These are phyloP conservation scores for Enteromius viviparus DNA, from an alignment of 2,797 vertebrate genomes.

Conservation along the genomic window DNA sequence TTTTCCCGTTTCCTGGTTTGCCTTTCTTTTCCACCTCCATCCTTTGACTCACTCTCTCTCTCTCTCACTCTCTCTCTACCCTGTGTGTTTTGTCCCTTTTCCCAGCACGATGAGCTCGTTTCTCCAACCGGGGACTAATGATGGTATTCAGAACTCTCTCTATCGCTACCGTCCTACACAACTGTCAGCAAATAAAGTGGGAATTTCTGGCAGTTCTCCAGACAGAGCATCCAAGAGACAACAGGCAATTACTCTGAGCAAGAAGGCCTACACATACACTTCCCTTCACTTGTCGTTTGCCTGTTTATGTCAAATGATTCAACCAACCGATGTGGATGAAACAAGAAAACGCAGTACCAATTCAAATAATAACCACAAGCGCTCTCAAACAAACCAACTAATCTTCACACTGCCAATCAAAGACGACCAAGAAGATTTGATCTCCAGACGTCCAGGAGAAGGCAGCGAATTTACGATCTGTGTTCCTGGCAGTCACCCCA, in stretches of 20 bases:
- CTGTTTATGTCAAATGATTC: slow-evolving; percentile 51
- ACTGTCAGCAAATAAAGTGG: slow-evolving; percentile 48
- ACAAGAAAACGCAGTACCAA: slow-evolving; percentile 45
- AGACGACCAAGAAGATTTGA: slow-evolving; percentile 12
- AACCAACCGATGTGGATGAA: slow-evolving; percentile 19
- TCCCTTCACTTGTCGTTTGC: slow-evolving; percentile 47
- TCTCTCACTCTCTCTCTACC: slow-evolving; percentile 59
- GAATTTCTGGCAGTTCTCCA: slow-evolving; percentile 59
- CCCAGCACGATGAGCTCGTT: slow-evolving; percentile 62
- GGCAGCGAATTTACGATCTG: background rate
- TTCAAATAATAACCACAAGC: slow-evolving; percentile 23
- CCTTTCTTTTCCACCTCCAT: background rate
- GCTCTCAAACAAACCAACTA: slow-evolving; percentile 16
- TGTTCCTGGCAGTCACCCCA: background rate
- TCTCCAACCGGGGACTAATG: slow-evolving; percentile 70
- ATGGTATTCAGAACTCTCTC: slow-evolving; percentile 72
- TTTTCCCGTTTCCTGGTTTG: background rate
- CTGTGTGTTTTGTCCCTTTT: slow-evolving; percentile 49
- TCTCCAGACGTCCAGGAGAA: slow-evolving; percentile 19
- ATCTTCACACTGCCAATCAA: slow-evolving; percentile 46
- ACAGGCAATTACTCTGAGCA: slow-evolving; percentile 74
- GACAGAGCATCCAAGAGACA: slow-evolving; percentile 69
- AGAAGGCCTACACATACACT: slow-evolving; percentile 39
- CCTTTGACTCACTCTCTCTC: slow-evolving; percentile 1
- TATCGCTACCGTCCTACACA: slow-evolving; percentile 73